Percentiles rank a stretch among this genome's conserved stretches.
Conservation (phyloP, 2,113 vertebrate species). For the Mugil cephalus region DNA sequence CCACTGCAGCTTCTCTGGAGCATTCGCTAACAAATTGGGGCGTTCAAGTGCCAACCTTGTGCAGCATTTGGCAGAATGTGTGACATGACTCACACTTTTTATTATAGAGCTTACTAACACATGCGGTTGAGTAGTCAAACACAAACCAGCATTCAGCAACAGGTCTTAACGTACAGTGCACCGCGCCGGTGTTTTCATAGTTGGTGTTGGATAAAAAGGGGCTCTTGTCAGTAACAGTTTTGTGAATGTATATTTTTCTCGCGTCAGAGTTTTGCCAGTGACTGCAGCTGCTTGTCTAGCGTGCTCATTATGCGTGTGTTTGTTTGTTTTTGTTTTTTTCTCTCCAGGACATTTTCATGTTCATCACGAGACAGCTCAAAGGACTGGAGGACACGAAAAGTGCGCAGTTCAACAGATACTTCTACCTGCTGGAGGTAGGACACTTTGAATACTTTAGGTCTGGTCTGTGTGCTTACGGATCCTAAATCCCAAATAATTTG, state of each 20-base stretch:
- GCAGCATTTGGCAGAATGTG: background rate
- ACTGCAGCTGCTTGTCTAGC: background rate
- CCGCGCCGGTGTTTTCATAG: background rate
- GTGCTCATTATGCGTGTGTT: background rate
- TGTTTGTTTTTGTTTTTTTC: conserved; percentile 41
- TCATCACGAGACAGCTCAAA: conserved; percentile 98
- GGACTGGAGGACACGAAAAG: conserved; percentile 99
- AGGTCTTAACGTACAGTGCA: no score
- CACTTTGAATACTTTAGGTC: background rate
- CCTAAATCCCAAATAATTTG: background rate
- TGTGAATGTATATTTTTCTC: background rate
- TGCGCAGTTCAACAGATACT: conserved; percentile 99
- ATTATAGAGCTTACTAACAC: background rate
- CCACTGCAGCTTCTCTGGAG: background rate
- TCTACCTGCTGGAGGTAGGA: conserved; percentile 96
- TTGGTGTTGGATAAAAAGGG: background rate
- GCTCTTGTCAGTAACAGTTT: background rate
- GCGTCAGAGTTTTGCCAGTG: background rate
- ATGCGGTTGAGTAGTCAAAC: background rate
- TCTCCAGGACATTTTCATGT: conserved; percentile 99
- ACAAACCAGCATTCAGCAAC: background rate
- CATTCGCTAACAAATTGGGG: background rate
- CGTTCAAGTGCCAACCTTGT: no score
- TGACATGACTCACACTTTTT: background rate
- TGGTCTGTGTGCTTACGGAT: no score